Evolutionary conservation across 1,140 invertebrate genomes (phyloP).

Genomic region (Drosophila oshimai): DNA sequence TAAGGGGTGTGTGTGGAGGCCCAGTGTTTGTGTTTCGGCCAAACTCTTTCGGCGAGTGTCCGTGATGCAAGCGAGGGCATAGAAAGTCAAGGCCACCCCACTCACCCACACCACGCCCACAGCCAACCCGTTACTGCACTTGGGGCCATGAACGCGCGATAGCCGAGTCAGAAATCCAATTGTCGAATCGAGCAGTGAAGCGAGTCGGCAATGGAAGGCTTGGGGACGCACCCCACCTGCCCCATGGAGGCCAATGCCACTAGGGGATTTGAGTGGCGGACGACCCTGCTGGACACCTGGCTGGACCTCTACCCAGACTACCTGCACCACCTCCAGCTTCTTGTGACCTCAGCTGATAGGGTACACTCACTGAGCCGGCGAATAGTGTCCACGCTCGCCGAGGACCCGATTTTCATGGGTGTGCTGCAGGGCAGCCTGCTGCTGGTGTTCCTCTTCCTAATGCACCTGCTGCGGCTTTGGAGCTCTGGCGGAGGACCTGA

Average conservation of each 20-base stretch:
- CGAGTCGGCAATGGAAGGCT: slow-evolving; percentile 42
- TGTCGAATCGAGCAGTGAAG: slow-evolving; percentile 29
- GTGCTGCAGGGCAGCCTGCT: slow-evolving; percentile 49
- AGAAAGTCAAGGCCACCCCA: slow-evolving; percentile 62
- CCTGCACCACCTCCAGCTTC: slow-evolving; percentile 11
- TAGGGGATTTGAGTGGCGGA: neutral
- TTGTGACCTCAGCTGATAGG: neutral
- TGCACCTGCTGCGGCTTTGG: slow-evolving; percentile 45
- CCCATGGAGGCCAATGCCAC: slow-evolving; percentile 59
- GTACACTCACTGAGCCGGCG: neutral
- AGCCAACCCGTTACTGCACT: slow-evolving; percentile 34
- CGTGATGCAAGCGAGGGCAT: slow-evolving; percentile 50
- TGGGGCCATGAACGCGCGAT: slow-evolving; percentile 54
- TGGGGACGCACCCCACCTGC: slow-evolving; percentile 44
- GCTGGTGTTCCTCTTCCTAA: slow-evolving; percentile 64
- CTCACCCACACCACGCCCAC: neutral
- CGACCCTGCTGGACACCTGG: slow-evolving; percentile 17
- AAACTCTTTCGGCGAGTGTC: slow-evolving; percentile 4
- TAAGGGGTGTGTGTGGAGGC: slow-evolving; percentile 42
- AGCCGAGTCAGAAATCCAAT: slow-evolving; percentile 30
- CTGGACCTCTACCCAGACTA: slow-evolving; percentile 25
- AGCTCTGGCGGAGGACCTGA: neutral
- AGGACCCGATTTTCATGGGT: slow-evolving; percentile 55
- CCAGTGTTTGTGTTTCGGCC: slow-evolving; percentile 16
- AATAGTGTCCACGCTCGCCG: slow-evolving; percentile 23